These are phyloP conservation scores for Tiliacea aurago DNA, from an alignment of 2,888 invertebrate genomes.

Conservation along the genomic window DNA sequence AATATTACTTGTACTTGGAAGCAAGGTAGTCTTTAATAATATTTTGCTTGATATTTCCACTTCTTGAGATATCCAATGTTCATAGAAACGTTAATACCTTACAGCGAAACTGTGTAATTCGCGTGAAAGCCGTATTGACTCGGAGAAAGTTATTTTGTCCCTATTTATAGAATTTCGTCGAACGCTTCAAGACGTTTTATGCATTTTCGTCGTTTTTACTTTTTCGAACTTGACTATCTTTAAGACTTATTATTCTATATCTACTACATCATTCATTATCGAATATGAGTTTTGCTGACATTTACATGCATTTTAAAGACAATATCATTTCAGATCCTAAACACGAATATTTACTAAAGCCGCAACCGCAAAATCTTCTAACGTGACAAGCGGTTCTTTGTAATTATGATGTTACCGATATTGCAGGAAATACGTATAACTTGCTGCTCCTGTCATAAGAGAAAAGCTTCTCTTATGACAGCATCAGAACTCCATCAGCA, in stretches of 20 bases:
- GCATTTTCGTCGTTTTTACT: conserved; percentile 15
- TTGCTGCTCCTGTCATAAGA: neutral
- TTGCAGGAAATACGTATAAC: neutral
- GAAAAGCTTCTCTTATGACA: neutral
- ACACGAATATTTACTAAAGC: neutral
- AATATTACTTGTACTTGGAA: conserved; percentile 72
- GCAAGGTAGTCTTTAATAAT: conserved; percentile 64
- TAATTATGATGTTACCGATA: neutral
- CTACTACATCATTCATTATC: neutral
- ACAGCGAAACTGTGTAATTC: conserved; percentile 50
- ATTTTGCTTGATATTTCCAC: conserved; percentile 65
- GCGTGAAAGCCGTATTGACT: conserved; percentile 53
- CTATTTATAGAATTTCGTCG: conserved; percentile 48
- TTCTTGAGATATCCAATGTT: conserved; percentile 56
- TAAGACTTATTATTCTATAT: neutral
- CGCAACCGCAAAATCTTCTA: neutral
- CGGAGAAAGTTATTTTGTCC: conserved; percentile 49
- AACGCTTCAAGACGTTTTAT: conserved; percentile 19
- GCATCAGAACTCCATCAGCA: neutral
- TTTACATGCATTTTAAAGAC: conserved; percentile 5
- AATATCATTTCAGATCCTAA: neutral
- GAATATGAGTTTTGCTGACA: neutral
- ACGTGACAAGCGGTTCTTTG: neutral
- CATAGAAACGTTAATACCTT: conserved; percentile 56
- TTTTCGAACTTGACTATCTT: neutral